Percentiles rank a stretch among this genome's conserved stretches.
Conservation (phyloP, 2,113 vertebrate genomes). For the Thryonomys swinderianus region DNA sequence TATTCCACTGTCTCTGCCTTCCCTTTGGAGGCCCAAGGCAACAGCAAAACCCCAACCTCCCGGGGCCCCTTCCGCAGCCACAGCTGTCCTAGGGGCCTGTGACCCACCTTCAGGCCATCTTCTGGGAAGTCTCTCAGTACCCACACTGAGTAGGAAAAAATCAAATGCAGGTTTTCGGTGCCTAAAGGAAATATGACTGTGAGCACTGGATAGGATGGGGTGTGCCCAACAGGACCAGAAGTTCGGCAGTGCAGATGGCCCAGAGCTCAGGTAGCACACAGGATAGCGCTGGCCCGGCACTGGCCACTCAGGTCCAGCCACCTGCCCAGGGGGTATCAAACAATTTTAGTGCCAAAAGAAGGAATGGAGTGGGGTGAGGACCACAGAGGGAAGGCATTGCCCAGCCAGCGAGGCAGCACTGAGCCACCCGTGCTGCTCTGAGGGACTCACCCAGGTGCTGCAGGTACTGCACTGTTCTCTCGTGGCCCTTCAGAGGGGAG, state of each 20-base stretch:
- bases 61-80: not conserved
- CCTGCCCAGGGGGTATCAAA: not conserved
- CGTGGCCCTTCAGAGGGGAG: constrained; percentile 97
- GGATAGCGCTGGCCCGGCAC: not conserved
- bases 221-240: not conserved
- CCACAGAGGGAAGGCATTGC: not conserved
- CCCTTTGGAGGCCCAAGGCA: not conserved
- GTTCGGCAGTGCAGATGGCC: not conserved
- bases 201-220: not conserved
- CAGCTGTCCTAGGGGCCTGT: not conserved
- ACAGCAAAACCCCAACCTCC: not conserved
- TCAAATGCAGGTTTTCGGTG: constrained; percentile 94
- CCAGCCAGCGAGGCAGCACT: not conserved
- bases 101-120: constrained; percentile 95
- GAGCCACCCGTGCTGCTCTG: not conserved
- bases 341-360: not conserved
- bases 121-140: constrained; percentile 96
- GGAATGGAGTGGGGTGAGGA: not conserved
- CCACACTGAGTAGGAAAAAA: constrained; percentile 98
- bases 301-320: not conserved
- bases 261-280: not conserved
- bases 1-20: not conserved
- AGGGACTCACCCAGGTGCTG: constrained; percentile 93
- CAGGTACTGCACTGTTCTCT: constrained; percentile 98
- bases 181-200: constrained; percentile 84